phyloP scores from a whole-genome alignment of 2,113 vertebrate species.

The Anoplopoma fimbria region DNA sequence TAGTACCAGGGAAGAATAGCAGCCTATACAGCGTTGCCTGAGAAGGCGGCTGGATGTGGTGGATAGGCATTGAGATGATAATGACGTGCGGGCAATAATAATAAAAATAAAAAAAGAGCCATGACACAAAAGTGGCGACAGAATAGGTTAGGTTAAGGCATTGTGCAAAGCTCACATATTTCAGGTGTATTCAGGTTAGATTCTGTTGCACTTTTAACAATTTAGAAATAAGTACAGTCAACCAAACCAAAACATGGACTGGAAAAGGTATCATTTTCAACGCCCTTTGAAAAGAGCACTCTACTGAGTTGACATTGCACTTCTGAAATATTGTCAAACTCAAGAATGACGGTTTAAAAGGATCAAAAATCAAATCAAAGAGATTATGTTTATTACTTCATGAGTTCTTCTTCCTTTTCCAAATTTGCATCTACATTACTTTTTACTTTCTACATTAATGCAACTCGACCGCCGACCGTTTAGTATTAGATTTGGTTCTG shows the following conservation, averaged over 20 bases:
- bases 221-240: neutral
- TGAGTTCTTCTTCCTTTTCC: neutral
- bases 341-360: neutral
- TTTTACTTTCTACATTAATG: too few relatives aligned
- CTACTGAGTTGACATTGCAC: too few relatives aligned
- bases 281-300: neutral
- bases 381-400: neutral
- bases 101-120: conserved; percentile 14
- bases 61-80: conserved; percentile 27
- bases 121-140: neutral
- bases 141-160: neutral
- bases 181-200: neutral
- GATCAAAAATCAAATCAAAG: neutral
- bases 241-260: neutral
- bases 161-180: neutral
- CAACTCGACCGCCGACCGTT: neutral
- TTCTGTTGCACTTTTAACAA: neutral
- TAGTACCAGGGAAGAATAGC: conserved; percentile 37
- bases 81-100: conserved; percentile 11
- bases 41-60: conserved; percentile 20
- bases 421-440: neutral
- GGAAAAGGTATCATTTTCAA: neutral
- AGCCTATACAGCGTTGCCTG: conserved; percentile 32
- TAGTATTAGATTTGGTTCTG: neutral
- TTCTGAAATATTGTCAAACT: neutral